These are phyloP conservation scores for Pseudomyrmex sp. DNA, from an alignment of 1,140 invertebrate genomes.

Conservation along the genomic window DNA sequence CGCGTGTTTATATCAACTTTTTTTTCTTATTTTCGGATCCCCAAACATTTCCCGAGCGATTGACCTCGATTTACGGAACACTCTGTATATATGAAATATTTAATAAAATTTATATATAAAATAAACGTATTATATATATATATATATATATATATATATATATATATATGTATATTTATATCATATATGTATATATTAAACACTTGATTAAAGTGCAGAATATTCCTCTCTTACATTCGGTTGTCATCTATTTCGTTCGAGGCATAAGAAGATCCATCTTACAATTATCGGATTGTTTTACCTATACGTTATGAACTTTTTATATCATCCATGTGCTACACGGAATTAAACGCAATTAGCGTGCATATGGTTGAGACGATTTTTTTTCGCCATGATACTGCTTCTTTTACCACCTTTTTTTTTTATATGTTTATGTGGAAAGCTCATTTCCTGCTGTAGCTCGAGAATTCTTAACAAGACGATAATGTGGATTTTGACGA, in stretches of 20 bases:
- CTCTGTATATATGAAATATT: too few species aligned
- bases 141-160: too few species aligned
- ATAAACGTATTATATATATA: too few species aligned
- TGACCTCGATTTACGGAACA: too few species aligned
- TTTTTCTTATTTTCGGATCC: too few species aligned
- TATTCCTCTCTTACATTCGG: too few species aligned
- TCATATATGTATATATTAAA: too few species aligned
- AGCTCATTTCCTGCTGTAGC: slow-evolving; percentile 29
- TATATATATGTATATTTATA: too few species aligned
- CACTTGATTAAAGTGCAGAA: too few species aligned
- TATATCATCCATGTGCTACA: slow-evolving; percentile 43
- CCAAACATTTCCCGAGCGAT: too few species aligned
- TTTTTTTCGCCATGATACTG: slow-evolving; percentile 10
- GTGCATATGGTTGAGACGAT: slow-evolving; percentile 46
- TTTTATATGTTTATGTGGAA: background rate
- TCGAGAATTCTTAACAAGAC: slow-evolving; percentile 55
- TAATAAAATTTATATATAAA: too few species aligned
- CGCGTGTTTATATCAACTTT: too few species aligned
- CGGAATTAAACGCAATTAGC: slow-evolving; percentile 51
- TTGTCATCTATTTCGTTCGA: slow-evolving; percentile 18
- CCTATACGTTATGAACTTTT: slow-evolving; percentile 37
- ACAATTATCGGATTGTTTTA: slow-evolving; percentile 44
- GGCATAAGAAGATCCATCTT: slow-evolving; percentile 42
- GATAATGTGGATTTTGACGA: slow-evolving; percentile 5
- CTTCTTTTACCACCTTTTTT: background rate